Conservation (phyloP, 1,140 invertebrate genomes). For the Drosophila kurseongensis region DNA sequence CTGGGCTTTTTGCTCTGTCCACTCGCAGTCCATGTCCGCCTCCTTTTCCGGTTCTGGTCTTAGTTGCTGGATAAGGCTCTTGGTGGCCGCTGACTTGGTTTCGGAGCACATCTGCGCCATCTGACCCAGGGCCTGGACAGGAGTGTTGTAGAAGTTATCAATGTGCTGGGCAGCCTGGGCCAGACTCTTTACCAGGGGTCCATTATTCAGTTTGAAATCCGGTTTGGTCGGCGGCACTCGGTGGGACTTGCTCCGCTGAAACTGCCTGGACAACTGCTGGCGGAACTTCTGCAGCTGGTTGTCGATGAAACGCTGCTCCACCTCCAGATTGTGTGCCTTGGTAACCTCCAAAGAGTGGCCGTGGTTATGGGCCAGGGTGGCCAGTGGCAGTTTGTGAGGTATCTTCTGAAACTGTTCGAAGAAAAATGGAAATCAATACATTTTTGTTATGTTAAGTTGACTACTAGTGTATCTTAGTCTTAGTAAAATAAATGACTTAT, state of each 20-base stretch:
- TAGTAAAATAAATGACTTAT: no score
- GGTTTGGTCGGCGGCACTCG: constrained; percentile 61
- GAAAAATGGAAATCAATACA: background rate
- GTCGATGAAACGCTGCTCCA: constrained; percentile 74
- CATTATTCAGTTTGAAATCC: constrained; percentile 66
- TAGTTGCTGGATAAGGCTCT: constrained; percentile 46
- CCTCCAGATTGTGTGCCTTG: constrained; percentile 69
- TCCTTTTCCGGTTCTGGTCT: constrained; percentile 43
- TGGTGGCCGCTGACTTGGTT: constrained; percentile 43
- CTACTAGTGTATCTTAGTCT: no score
- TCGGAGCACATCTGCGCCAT: constrained; percentile 41
- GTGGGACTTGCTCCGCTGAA: constrained; percentile 21
- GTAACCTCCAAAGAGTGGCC: constrained; percentile 53
- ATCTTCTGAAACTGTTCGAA: constrained; percentile 65
- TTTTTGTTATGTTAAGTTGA: no score
- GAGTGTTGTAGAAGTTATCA: constrained; percentile 72
- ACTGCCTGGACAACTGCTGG: constrained; percentile 70
- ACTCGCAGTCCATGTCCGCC: constrained; percentile 55
- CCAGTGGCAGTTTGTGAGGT: constrained; percentile 62
- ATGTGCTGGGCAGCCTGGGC: constrained; percentile 64
- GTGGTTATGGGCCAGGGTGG: constrained; percentile 66
- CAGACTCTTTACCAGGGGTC: constrained; percentile 63
- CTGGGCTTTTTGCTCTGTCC: constrained; percentile 29
- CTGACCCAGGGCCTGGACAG: constrained; percentile 59
- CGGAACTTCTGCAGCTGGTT: constrained; percentile 80